Evolutionary conservation across 2,797 vertebrate genomes (phyloP), one percentile per base, ranked within the genome.

Genomic region (Okamejei kenojei): DNA sequence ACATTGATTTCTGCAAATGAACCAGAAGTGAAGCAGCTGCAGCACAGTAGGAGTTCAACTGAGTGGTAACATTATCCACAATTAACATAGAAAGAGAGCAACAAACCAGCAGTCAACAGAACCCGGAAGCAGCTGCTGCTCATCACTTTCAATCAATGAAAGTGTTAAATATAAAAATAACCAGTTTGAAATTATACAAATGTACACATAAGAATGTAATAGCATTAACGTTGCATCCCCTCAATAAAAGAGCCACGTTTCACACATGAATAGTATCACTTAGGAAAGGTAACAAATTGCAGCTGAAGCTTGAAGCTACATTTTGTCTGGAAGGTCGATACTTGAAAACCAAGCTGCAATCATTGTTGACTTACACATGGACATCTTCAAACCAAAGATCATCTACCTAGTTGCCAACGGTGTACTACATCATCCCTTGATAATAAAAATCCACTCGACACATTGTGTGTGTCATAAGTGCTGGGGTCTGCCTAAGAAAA

Each of bases 21-120:
- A 90, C 63, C 35, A 90, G 88, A 71, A 32, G 32, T 90, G 71
- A 68, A 90, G 10, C 88, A 90, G 88, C 88, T 90, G 88, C 10
- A 71, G 35, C 88, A 35, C 88, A 73, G 88, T 71, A 32, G 88
- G 88, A 71, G 65, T 90, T 90, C 68, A 45, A 15, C 88, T 90
- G 35, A 90, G 65, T 45, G 32, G 65, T 90, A 90, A 71, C 32
- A 90, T 90, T 90, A 73, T 90, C 88, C 65, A 71, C 32, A 90
- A 71, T 90, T 90, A 90, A 90, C 88, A 90, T 11, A 38, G 88
- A 90, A 21, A 90, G 63, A 32, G 35, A 71, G 17, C 65, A 68
- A 90, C 32, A 68, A 45, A 90, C 68, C 38, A n/a, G 15, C n/a
- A 32, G 86, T 35, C 61, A 90, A 71, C 88, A 90, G 61, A 63